These are phyloP conservation scores for Hippocampus comes DNA, from an alignment of 2,113 vertebrate genomes.

Conservation along the genomic window DNA sequence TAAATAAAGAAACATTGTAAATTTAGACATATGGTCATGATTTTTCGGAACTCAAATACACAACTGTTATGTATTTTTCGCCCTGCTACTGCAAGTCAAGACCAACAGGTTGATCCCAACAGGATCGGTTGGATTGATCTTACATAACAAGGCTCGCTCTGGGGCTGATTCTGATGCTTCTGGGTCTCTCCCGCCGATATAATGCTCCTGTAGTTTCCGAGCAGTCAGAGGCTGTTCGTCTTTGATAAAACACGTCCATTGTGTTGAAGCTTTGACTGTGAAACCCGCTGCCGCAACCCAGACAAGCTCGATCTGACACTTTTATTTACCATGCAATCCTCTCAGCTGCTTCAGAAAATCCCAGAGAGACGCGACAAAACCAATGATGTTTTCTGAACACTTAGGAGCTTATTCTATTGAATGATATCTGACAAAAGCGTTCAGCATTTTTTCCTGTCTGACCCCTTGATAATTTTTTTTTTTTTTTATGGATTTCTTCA, in stretches of 20 bases:
- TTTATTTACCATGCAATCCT: not conserved
- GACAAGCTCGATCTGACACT: too few relatives aligned
- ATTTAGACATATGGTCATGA: not conserved
- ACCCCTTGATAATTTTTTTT: not conserved
- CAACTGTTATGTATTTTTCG: constrained; percentile 15
- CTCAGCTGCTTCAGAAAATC: not conserved
- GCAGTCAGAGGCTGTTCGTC: constrained; percentile 39
- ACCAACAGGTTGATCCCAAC: constrained; percentile 41
- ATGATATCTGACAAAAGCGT: not conserved
- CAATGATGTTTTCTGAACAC: not conserved
- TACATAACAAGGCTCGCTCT: constrained; percentile 38
- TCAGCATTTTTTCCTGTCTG: not conserved
- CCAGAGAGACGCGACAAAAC: not conserved
- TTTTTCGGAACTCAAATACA: not conserved
- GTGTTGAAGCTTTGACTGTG: too few relatives aligned
- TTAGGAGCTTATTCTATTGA: too few relatives aligned
- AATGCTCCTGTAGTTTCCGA: constrained; percentile 4
- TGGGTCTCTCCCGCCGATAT: constrained; percentile 47
- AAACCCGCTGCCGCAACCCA: too few relatives aligned
- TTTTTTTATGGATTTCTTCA: not conserved
- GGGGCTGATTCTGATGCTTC: constrained; percentile 47
- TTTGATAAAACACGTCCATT: constrained; percentile 38
- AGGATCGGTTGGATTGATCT: constrained; percentile 52
- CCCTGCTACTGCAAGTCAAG: constrained; percentile 33
- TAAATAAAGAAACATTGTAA: not conserved